Percentiles rank a stretch among this genome's conserved stretches.
These are phyloP conservation scores for Sander vitreus DNA, from an alignment of 2,113 vertebrate species.

Conservation along the genomic window DNA sequence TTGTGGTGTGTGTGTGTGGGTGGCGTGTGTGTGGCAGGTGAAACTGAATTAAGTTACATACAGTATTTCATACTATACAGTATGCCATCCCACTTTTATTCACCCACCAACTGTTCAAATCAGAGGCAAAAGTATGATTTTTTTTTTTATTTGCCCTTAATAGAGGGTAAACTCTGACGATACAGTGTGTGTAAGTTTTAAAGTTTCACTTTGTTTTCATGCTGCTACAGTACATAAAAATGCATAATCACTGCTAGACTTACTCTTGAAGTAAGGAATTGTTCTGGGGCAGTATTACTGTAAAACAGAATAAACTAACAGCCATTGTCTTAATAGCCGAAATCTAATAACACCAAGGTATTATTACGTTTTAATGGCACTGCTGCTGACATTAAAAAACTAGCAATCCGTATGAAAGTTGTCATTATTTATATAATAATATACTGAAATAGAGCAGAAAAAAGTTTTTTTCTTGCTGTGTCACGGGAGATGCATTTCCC, in stretches of 20 bases:
- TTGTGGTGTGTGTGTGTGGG: not conserved
- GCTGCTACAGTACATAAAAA: not conserved
- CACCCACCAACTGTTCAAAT: not conserved
- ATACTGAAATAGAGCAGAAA: constrained; percentile 33
- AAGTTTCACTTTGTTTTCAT: not conserved
- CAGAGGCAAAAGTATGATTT: not conserved
- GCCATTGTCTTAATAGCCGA: constrained; percentile 1
- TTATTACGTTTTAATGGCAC: constrained; percentile 36
- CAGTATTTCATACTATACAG: not conserved
- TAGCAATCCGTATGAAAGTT: constrained; percentile 22
- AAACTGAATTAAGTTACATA: not conserved
- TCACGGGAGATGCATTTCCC: constrained; percentile 50
- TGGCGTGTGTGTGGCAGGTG: not conserved
- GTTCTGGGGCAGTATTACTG: not conserved
- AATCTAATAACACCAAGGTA: constrained; percentile 29
- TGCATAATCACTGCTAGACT: not conserved
- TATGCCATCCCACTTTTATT: not conserved
- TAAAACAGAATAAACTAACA: constrained; percentile 12
- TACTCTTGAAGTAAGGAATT: not conserved
- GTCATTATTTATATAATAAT: constrained; percentile 58
- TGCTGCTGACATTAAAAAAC: constrained; percentile 45
- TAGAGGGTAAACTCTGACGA: not conserved
- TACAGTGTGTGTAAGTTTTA: not conserved
- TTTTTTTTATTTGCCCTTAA: not conserved
- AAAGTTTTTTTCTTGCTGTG: constrained; percentile 33